Conservation (phyloP, 2,113 vertebrate genomes). For the Pogonocichla stellata region DNA sequence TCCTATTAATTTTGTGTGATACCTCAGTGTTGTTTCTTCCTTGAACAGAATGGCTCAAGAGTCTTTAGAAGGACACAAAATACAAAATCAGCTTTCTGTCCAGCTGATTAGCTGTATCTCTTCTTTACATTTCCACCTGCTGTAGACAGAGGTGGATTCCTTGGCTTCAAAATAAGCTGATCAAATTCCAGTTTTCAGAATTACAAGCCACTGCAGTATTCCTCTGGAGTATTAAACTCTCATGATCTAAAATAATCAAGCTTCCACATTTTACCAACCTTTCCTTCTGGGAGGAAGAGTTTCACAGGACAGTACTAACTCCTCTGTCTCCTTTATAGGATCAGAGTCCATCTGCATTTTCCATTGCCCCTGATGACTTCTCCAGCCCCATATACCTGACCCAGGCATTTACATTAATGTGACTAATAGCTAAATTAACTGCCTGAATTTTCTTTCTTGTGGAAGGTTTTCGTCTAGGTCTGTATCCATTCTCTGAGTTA, state of each 20-base stretch:
- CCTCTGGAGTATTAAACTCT: not conserved
- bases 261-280: not conserved
- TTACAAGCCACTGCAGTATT: not conserved
- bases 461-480: not conserved
- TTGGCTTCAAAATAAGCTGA: not conserved
- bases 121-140: not conserved
- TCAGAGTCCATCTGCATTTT: not conserved
- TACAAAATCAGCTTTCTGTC: not conserved
- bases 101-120: not conserved
- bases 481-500: not conserved
- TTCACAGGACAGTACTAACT: not conserved
- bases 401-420: not conserved
- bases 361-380: not conserved
- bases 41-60: not conserved
- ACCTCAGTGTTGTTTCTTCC: not conserved
- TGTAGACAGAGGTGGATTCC: not conserved
- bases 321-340: not conserved
- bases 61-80: not conserved
- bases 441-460: not conserved
- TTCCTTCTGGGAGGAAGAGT: not conserved
- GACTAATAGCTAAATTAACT: not conserved
- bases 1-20: not conserved
- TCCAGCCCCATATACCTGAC: not conserved
- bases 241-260: not conserved
- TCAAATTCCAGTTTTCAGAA: not conserved